Evolutionary conservation across 23 tunicate species (phyloP).

Genomic region (Diplosoma virens): DNA sequence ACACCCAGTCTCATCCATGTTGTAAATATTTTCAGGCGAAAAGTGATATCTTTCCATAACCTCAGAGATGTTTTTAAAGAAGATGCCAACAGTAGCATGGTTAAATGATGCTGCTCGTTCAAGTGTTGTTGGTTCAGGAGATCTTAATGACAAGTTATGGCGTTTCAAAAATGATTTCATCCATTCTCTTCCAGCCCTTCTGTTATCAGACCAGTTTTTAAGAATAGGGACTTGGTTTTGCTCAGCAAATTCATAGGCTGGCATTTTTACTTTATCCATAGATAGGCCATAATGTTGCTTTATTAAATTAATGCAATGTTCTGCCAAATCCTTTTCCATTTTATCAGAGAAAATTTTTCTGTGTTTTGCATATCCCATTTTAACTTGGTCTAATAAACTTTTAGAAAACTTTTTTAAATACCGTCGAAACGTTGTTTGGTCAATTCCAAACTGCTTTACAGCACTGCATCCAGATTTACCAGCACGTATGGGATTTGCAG

Average conservation of each 20-base stretch:
- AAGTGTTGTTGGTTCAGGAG: conserved; percentile 1
- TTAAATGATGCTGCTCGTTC: conserved; percentile 19
- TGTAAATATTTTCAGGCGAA: conserved; percentile 19
- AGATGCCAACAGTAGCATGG: neutral
- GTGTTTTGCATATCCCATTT: conserved; percentile 24
- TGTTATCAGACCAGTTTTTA: conserved; percentile 7
- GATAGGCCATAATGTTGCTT: neutral
- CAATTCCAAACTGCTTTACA: conserved; percentile 18
- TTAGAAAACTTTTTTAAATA: conserved; percentile 1
- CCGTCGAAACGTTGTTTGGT: conserved; percentile 25
- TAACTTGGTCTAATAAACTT: neutral
- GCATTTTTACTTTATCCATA: no score
- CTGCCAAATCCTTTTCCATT: conserved; percentile 5
- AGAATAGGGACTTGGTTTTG: no score
- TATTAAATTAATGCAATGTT: neutral
- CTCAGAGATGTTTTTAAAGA: neutral
- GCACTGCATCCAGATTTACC: conserved; percentile 13
- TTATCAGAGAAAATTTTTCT: conserved; percentile 8
- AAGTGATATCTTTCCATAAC: neutral
- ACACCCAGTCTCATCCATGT: conserved; percentile 25
- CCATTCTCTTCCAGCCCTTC: conserved; percentile 7
- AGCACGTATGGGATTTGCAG: conserved; percentile 11
- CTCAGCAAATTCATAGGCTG: no score
- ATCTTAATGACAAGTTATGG: neutral
- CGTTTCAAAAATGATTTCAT: conserved; percentile 3